phyloP scores from a whole-genome alignment of 2,113 vertebrate genomes.

The Uria lomvia region DNA sequence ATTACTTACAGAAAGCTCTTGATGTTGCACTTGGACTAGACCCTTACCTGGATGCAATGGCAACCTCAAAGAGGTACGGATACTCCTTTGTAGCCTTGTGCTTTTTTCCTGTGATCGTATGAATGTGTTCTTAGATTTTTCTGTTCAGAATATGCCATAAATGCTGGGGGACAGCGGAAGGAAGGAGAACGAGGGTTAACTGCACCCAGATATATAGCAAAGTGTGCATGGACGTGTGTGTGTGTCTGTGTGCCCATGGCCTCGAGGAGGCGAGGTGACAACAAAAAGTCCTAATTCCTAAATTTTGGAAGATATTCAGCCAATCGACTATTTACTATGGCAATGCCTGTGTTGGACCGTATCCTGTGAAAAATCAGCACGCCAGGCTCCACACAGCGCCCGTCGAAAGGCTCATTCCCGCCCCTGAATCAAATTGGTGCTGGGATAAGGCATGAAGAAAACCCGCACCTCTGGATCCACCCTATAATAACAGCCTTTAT shows the following conservation, averaged over 20 bases:
- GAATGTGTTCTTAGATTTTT: neutral
- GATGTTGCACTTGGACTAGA: constrained; percentile 74
- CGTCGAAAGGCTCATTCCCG: neutral
- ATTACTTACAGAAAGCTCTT: constrained; percentile 73
- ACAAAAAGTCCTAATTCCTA: neutral
- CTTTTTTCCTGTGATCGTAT: neutral
- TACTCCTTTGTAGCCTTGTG: neutral
- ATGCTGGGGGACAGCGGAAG: accelerated
- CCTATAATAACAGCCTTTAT: neutral
- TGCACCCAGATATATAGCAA: neutral
- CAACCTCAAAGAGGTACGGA: constrained; percentile 47
- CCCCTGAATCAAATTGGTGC: neutral
- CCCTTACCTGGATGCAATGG: constrained; percentile 69
- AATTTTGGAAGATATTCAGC: neutral
- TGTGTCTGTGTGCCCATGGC: neutral
- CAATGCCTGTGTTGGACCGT: neutral
- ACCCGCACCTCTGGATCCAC: neutral
- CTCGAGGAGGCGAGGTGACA: neutral
- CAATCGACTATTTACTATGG: neutral
- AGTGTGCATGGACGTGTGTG: accelerated
- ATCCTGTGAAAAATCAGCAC: neutral
- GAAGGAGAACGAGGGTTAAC: neutral
- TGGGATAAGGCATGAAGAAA: neutral
- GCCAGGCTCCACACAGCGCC: neutral
- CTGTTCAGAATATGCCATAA: neutral